phyloP scores from a whole-genome alignment of 35 echinoderm and acorn worm genomes.

The Lytechinus pictus region DNA sequence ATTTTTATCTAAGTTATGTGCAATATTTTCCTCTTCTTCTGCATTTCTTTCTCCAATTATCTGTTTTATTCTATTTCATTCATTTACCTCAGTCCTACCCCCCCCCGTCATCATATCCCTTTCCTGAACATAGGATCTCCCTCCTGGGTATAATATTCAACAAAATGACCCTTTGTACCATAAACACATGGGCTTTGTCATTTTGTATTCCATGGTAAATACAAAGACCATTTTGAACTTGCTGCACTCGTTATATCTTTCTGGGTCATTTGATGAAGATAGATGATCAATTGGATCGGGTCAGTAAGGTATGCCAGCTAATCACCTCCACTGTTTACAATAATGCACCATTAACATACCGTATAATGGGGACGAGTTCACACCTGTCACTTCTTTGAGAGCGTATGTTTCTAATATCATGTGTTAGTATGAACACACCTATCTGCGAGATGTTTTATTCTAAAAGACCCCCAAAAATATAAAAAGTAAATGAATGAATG shows the following conservation, averaged over 20 bases:
- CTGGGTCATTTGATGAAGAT: background rate
- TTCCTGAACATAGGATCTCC: no score
- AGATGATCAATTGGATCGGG: background rate
- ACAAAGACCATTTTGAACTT: background rate
- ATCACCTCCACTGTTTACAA: background rate
- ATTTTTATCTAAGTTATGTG: background rate
- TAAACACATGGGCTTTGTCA: no score
- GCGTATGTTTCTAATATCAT: background rate
- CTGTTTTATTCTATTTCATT: background rate
- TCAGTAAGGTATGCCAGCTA: background rate
- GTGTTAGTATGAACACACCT: background rate
- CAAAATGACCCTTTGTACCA: background rate
- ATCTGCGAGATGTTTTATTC: background rate
- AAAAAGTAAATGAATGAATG: no score
- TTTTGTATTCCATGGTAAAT: background rate
- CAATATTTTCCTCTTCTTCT: background rate
- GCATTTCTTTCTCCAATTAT: background rate
- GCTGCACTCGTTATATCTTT: background rate
- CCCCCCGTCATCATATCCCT: background rate
- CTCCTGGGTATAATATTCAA: background rate
- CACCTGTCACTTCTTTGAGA: background rate
- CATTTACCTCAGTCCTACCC: background rate
- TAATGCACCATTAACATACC: constrained; percentile 2
- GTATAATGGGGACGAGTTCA: background rate
- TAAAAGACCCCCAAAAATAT: no score